A percentile compares a stretch with the other conserved stretches of the same genome.
Evolutionary conservation across 2,113 vertebrate species (phyloP).

Genomic region (Sula dactylatra): DNA sequence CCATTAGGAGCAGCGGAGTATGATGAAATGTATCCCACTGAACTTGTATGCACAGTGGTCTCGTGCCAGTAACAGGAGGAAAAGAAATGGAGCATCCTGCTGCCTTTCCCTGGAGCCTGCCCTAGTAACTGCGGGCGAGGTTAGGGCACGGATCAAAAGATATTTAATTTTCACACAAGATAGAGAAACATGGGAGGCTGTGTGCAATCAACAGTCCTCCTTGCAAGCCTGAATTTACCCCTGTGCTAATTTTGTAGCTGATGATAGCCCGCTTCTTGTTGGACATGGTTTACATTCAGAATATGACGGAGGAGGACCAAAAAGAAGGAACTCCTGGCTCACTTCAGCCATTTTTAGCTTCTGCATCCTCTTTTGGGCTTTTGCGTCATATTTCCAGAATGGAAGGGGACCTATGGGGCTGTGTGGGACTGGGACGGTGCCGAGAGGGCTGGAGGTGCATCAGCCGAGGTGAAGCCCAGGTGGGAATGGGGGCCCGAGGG

Average conservation of each 20-base stretch:
- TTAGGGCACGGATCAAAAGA: slow-evolving; percentile 41
- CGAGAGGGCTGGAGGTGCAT: not conserved
- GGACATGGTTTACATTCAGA: slow-evolving; percentile 22
- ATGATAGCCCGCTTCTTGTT: slow-evolving; percentile 16
- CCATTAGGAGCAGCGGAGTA: not conserved
- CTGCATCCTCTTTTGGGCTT: not conserved
- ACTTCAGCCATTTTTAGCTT: not conserved
- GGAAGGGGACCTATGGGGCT: not conserved
- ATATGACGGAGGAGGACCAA: not conserved
- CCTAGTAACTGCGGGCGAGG: not conserved
- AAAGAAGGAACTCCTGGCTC: not conserved
- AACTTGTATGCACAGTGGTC: slow-evolving; percentile 44
- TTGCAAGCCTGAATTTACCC: not conserved
- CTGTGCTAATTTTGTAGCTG: not conserved
- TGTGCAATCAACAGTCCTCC: not conserved
- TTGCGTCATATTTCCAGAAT: not conserved
- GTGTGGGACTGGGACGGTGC: not conserved
- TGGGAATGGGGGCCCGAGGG: not conserved
- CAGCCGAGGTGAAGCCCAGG: not conserved
- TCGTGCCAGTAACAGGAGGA: slow-evolving; percentile 52
- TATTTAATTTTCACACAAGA: slow-evolving; percentile 49
- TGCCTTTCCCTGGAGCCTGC: slow-evolving; percentile 49
- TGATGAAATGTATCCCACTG: slow-evolving; percentile 66
- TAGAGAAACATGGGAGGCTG: not conserved
- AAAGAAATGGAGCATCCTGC: slow-evolving; percentile 59